These are phyloP conservation scores for Amia ocellicauda DNA, from an alignment of 2,113 vertebrate species.

Conservation along the genomic window DNA sequence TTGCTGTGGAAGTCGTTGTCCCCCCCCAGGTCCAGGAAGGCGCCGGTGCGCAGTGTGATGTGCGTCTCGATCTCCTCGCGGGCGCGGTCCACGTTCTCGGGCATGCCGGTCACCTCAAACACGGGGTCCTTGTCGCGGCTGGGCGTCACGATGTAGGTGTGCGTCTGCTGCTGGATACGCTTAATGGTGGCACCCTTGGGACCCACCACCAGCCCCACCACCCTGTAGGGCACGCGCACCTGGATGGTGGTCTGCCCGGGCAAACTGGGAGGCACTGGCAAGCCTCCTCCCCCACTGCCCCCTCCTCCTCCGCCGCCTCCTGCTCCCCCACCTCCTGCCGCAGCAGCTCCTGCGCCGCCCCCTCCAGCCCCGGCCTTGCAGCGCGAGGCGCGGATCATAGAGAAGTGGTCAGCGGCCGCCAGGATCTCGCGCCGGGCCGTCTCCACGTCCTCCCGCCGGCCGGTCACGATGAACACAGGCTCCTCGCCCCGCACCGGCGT, in stretches of 20 bases:
- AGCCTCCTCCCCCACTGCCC: constrained; percentile 52
- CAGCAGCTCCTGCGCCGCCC: constrained; percentile 33
- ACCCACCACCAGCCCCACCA: constrained; percentile 93
- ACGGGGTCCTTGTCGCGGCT: constrained; percentile 94
- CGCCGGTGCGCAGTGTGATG: constrained; percentile 91
- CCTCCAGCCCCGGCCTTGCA: constrained; percentile 65
- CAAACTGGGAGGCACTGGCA: constrained; percentile 84
- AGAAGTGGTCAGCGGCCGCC: constrained; percentile 92
- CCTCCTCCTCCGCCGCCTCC: constrained; percentile 47
- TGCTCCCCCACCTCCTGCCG: constrained; percentile 45
- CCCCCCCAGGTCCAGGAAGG: constrained; percentile 81
- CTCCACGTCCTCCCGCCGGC: constrained; percentile 91
- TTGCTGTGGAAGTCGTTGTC: constrained; percentile 98
- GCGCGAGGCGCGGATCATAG: constrained; percentile 89
- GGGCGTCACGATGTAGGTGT: constrained; percentile 95
- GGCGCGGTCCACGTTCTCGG: constrained; percentile 91
- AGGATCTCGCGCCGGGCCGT: constrained; percentile 95
- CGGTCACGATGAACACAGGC: constrained; percentile 91
- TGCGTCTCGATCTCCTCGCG: constrained; percentile 96
- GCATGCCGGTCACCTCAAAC: constrained; percentile 96
- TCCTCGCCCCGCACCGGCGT: constrained; percentile 91
- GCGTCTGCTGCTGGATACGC: constrained; percentile 94
- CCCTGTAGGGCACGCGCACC: constrained; percentile 91
- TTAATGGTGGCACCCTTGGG: constrained; percentile 98
- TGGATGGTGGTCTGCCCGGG: constrained; percentile 95